Percentiles rank a stretch among this genome's conserved stretches.
phyloP scores from a whole-genome alignment of 2,888 invertebrate genomes.

The Volucella zonaria region DNA sequence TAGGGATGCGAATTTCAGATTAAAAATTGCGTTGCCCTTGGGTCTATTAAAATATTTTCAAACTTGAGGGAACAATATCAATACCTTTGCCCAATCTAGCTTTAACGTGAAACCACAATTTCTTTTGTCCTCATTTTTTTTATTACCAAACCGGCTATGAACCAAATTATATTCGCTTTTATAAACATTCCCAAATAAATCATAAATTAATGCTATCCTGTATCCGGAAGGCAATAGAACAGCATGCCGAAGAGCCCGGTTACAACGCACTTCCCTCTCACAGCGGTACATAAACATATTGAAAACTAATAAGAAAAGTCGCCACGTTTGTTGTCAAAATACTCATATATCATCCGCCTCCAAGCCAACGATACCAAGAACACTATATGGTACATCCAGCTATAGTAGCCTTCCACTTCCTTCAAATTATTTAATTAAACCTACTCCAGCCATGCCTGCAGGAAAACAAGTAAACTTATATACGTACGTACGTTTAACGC shows the following conservation, averaged over 20 bases:
- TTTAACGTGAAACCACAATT: too few species aligned
- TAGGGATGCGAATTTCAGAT: too few species aligned
- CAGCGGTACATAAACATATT: constrained; percentile 27
- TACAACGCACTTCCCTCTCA: constrained; percentile 30
- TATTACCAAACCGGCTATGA: not conserved
- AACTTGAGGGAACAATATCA: too few species aligned
- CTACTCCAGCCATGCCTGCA: not conserved
- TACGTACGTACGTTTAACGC: not conserved
- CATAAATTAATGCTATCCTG: not conserved
- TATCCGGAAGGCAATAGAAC: not conserved
- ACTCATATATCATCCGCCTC: constrained; percentile 11
- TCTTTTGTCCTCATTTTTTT: too few species aligned
- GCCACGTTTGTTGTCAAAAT: constrained; percentile 5
- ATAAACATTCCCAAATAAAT: constrained; percentile 24
- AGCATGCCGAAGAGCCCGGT: not conserved
- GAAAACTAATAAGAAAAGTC: constrained; percentile 45
- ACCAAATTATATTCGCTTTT: constrained; percentile 13
- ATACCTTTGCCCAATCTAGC: too few species aligned
- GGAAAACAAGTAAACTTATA: not conserved
- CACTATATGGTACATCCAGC: not conserved
- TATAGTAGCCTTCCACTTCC: not conserved
- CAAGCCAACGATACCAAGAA: not conserved
- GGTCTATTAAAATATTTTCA: too few species aligned
- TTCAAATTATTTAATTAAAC: constrained; percentile 16
- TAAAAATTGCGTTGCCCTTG: too few species aligned